These are phyloP conservation scores for Lepus oiostolus DNA, from an alignment of 2,797 vertebrate genomes.

Conservation along the genomic window DNA sequence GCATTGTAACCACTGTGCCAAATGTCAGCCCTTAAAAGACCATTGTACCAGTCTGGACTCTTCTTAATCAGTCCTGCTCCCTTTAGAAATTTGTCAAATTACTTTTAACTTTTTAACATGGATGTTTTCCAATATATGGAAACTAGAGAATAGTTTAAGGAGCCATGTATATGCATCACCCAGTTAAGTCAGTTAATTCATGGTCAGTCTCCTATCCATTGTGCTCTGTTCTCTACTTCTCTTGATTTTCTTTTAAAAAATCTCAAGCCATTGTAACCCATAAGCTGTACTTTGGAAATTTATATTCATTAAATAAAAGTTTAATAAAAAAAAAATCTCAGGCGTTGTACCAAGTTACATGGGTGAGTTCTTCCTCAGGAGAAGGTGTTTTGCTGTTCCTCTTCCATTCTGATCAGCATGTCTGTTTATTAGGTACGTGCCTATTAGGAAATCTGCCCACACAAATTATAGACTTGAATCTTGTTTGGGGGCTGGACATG, in stretches of 20 bases:
- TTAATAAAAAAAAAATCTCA: slow-evolving; percentile 8
- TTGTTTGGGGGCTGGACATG: neutral
- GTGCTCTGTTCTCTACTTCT: neutral
- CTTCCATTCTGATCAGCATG: neutral
- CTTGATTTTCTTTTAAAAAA: neutral
- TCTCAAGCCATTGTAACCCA: too few relatives aligned
- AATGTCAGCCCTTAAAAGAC: too few relatives aligned
- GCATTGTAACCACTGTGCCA: too few relatives aligned
- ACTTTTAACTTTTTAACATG: neutral
- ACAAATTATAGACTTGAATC: neutral
- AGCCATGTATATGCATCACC: neutral
- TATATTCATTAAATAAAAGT: too few relatives aligned
- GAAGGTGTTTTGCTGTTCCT: neutral
- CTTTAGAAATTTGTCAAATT: neutral
- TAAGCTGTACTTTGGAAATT: too few relatives aligned
- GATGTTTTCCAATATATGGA: neutral
- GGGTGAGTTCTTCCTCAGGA: neutral
- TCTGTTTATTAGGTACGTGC: neutral
- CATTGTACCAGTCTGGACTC: neutral
- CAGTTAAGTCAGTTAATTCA: neutral
- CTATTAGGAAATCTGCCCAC: neutral
- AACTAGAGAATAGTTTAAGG: neutral
- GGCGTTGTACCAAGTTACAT: neutral
- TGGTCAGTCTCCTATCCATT: neutral
- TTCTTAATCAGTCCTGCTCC: neutral